Base-by-base conservation (phyloP, 1,140 invertebrate genomes). In the Drosophila bocqueti region DNA sequence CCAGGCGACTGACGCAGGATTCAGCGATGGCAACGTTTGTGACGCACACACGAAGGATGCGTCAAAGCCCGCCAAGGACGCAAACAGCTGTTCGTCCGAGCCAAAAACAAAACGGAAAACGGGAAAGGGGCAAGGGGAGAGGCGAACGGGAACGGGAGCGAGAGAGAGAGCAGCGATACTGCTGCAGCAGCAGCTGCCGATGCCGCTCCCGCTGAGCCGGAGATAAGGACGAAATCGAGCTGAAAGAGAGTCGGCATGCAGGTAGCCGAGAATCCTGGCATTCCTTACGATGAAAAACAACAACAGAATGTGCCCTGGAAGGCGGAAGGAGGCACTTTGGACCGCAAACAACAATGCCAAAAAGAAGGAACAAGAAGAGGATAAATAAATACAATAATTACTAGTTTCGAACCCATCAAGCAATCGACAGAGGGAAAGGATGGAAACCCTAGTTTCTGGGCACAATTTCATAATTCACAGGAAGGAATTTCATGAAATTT, bases 1-100 rank as follows among this genome's bases (percentile, higher is more conserved):
- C 69, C 57, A 50, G 55, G 83, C 80, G 80, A 83, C 64, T 85
- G 61, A 64, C 49, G 57, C 36, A 57, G 54, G 21, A 40, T 4
- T 40, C 54, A 21, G 3, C 49, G 15, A 57, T 3, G 38, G 24
- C 36, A 26, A 55, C 26, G 13, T 38, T 10, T 61, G 50, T 52
- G 60, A 68, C 43, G 50, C 47, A 16, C 40, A 43, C 55, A 43
- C 55, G 36, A 63, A 60, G 54, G 58, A 69, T 61, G 75, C 76
- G 52, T 38, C 46, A 69, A 68, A 79, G 60, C 38, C 61, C 79
- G 55, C 76, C 61, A 64, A 64, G 82, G 52, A 74, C 68, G 29
- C 31, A 38, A 74, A 59, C 71, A 74, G 71, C 71, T 74, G 71
- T 52, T 52, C 50, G 29, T 24, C 63, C 59, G 46, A 66, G 57